Percentiles rank a stretch among this genome's conserved stretches.
phyloP scores from a whole-genome alignment of 2,888 invertebrate genomes.

The Archips crataeganus region DNA sequence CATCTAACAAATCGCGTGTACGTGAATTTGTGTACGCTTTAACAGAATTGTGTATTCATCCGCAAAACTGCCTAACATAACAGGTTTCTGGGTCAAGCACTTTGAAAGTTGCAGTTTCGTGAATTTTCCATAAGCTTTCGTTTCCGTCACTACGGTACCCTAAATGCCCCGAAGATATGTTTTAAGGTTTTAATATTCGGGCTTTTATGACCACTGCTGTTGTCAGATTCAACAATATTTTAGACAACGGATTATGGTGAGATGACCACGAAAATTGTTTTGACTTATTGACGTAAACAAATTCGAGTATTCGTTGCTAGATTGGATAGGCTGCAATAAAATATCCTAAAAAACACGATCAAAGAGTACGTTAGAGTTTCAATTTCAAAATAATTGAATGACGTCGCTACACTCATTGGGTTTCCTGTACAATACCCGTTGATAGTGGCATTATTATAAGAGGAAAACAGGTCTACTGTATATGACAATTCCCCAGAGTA shows the following conservation, averaged over 20 bases:
- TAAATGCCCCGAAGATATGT: slow-evolving; percentile 2
- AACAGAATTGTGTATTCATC: slow-evolving; percentile 19
- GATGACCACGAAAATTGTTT: slow-evolving; percentile 20
- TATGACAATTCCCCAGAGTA: not conserved
- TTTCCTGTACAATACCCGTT: slow-evolving; percentile 34
- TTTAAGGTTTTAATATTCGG: slow-evolving; percentile 10
- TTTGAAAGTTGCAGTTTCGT: slow-evolving; percentile 39
- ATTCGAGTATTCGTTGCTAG: not conserved
- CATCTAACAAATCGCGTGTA: slow-evolving; percentile 10
- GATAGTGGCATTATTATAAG: slow-evolving; percentile 18
- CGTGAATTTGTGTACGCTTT: not conserved
- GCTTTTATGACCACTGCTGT: slow-evolving; percentile 1
- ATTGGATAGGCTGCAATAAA: not conserved
- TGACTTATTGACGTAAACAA: slow-evolving; percentile 12
- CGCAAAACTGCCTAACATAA: slow-evolving; percentile 21
- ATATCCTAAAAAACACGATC: not conserved
- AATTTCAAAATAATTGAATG: slow-evolving; percentile 16
- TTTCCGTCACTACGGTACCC: slow-evolving; percentile 11
- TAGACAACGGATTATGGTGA: slow-evolving; percentile 17
- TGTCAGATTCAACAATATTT: slow-evolving; percentile 20
- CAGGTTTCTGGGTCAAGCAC: slow-evolving; percentile 38
- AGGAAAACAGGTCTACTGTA: slow-evolving; percentile 17
- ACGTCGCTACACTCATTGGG: slow-evolving; percentile 14
- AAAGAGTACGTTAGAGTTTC: not conserved
- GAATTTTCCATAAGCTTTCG: slow-evolving; percentile 36